phyloP scores from a whole-genome alignment of 2,888 invertebrate species.

The Chromoteleia sp. region DNA sequence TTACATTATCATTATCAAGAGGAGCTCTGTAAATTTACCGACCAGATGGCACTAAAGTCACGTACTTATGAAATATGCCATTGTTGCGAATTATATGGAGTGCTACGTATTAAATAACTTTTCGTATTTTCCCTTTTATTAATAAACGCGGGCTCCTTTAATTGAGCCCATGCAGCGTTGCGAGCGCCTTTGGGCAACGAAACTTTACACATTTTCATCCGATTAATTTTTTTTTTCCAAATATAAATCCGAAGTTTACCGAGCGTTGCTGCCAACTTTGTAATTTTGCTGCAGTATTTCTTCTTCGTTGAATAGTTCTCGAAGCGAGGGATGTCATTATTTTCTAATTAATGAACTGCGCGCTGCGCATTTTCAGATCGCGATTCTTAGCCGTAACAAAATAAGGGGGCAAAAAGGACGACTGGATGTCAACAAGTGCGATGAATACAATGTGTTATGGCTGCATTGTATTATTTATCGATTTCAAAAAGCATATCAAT shows the following conservation, averaged over 20 bases:
- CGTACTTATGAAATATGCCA: slow-evolving; percentile 65
- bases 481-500: slow-evolving; percentile 52
- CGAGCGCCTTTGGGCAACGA: not conserved
- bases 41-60: slow-evolving; percentile 66
- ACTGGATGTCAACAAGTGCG: slow-evolving; percentile 44
- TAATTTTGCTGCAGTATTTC: not conserved
- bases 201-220: slow-evolving; percentile 5
- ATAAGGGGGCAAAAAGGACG: not conserved
- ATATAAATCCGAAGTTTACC: slow-evolving; percentile 9
- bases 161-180: slow-evolving; percentile 2
- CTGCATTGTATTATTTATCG: slow-evolving; percentile 44
- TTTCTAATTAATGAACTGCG: slow-evolving; percentile 25
- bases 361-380: not conserved
- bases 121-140: slow-evolving; percentile 24
- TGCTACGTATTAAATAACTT: slow-evolving; percentile 42
- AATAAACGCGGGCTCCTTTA: slow-evolving; percentile 36
- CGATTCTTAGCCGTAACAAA: not conserved
- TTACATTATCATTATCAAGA: slow-evolving; percentile 66
- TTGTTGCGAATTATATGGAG: slow-evolving; percentile 55
- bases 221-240: slow-evolving; percentile 19
- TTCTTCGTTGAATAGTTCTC: not conserved
- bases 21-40: slow-evolving; percentile 56
- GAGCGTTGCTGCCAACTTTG: not conserved
- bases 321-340: slow-evolving; percentile 1
- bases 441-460: slow-evolving; percentile 28